phyloP scores from a whole-genome alignment of 2,797 vertebrate genomes.

The Brachyalestes nurse region DNA sequence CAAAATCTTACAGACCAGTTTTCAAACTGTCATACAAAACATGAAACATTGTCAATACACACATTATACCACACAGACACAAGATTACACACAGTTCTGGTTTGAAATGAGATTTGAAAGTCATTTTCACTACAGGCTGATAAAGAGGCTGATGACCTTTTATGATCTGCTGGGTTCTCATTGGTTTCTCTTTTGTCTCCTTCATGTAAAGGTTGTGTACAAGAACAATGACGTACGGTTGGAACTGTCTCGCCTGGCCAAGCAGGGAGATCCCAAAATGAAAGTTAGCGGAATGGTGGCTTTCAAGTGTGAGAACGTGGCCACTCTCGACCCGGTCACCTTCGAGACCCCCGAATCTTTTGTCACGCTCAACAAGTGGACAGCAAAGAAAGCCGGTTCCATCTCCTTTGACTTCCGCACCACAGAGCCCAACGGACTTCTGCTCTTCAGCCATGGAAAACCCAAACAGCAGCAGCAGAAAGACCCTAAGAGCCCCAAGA shows the following conservation, averaged over 20 bases:
- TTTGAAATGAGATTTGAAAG: slow-evolving; percentile 16
- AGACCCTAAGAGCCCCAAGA: slow-evolving; percentile 93
- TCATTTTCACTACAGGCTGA: no score
- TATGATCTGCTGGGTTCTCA: background rate
- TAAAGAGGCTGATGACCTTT: background rate
- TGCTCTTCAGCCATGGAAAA: slow-evolving; percentile 97
- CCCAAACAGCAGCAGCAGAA: slow-evolving; percentile 90
- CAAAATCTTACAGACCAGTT: background rate
- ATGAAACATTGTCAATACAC: slow-evolving; percentile 16
- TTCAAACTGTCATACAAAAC: background rate
- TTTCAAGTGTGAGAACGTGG: slow-evolving; percentile 98
- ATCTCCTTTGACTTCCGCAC: slow-evolving; percentile 99
- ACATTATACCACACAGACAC: background rate
- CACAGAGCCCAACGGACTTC: slow-evolving; percentile 95
- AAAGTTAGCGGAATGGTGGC: slow-evolving; percentile 97
- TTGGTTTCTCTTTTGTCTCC: slow-evolving; percentile 32
- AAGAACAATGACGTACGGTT: slow-evolving; percentile 98
- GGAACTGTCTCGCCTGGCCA: slow-evolving; percentile 95
- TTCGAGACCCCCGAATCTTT: slow-evolving; percentile 98
- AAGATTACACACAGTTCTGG: background rate
- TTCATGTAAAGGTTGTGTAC: slow-evolving; percentile 89
- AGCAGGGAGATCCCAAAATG: slow-evolving; percentile 97
- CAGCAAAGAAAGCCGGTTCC: slow-evolving; percentile 97
- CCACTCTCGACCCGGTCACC: slow-evolving; percentile 97
- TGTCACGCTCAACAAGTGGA: slow-evolving; percentile 95